These are phyloP conservation scores for Clarias fuscus DNA, from an alignment of 2,797 vertebrate genomes.

Conservation along the genomic window DNA sequence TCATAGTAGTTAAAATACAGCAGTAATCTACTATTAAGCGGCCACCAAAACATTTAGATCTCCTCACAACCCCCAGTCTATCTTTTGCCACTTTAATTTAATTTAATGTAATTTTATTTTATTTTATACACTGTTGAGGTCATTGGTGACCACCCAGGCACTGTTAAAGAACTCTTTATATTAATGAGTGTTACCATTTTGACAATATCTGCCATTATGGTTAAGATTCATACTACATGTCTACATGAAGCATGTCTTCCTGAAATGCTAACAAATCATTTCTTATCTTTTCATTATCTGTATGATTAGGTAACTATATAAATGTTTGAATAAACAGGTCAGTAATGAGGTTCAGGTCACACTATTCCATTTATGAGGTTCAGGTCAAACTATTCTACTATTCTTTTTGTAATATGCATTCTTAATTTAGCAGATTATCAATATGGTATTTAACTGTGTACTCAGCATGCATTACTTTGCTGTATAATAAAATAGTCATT, in stretches of 20 bases:
- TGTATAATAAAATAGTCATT: no score
- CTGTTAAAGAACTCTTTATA: background rate
- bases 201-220: background rate
- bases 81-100: no score
- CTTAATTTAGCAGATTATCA: background rate
- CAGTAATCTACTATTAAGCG: no score
- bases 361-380: background rate
- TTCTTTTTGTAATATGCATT: background rate
- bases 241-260: background rate
- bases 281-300: background rate
- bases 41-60: no score
- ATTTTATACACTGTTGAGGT: no score
- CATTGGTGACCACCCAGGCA: no score
- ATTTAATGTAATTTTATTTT: no score
- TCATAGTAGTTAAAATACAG: no score
- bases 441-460: background rate
- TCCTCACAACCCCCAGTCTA: no score
- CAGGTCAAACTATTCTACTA: background rate
- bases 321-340: constrained; percentile 17
- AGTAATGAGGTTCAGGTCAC: constrained; percentile 12
- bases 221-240: background rate
- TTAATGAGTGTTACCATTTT: background rate
- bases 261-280: background rate
- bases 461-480: no score
- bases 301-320: background rate